These are phyloP conservation scores for Meteorus cinctellus DNA, from an alignment of 2,888 invertebrate genomes.

Conservation along the genomic window DNA sequence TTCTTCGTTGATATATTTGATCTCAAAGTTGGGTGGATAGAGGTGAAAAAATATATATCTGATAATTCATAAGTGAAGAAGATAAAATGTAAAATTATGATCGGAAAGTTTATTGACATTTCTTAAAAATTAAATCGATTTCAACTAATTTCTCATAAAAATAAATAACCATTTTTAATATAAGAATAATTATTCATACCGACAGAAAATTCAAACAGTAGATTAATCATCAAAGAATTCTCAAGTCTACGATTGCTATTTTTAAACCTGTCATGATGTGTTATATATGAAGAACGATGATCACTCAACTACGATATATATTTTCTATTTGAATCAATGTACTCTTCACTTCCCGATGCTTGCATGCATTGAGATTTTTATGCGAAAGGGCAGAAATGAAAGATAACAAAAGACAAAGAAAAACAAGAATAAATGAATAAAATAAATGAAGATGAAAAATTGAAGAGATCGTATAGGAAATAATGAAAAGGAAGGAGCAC, in stretches of 20 bases:
- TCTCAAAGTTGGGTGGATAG: no score
- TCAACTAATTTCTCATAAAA: no score
- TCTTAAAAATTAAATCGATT: no score
- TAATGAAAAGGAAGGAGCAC: conserved; percentile 31
- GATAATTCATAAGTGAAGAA: no score
- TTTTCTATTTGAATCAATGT: conserved; percentile 52
- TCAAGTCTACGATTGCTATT: neutral
- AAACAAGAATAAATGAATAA: conserved; percentile 27
- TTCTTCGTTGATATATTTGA: no score
- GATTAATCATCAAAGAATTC: no score
- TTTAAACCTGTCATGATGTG: conserved; percentile 9
- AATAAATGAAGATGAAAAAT: conserved; percentile 29
- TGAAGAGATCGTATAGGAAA: conserved; percentile 26
- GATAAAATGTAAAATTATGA: no score
- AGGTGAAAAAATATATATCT: no score
- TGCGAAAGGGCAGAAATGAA: conserved; percentile 23
- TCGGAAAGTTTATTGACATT: no score
- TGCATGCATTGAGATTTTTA: neutral
- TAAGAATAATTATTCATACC: no score
- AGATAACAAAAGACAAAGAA: conserved; percentile 33
- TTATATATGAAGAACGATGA: neutral
- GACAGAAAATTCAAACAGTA: no score
- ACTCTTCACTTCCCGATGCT: conserved; percentile 57
- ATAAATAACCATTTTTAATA: no score
- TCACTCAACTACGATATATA: neutral